Conservation (phyloP, 1,140 invertebrate species). For the Pentalonia nigronervosa region DNA sequence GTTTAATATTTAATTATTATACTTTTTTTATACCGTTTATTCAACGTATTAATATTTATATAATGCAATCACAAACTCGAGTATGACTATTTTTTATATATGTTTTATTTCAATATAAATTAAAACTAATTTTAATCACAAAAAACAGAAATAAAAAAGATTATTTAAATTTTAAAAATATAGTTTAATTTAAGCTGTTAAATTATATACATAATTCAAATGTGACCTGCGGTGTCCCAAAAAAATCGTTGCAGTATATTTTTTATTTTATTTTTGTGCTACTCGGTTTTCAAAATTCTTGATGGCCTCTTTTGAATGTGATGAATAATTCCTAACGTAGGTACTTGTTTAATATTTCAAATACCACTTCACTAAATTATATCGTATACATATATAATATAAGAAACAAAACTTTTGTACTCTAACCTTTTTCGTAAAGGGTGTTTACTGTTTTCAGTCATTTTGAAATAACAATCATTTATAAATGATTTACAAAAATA, state of each 20-base stretch:
- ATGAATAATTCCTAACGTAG: not conserved
- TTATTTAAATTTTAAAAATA: not conserved
- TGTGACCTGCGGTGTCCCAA: not conserved
- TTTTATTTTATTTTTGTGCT: not conserved
- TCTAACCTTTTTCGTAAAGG: not conserved
- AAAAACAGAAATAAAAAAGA: not conserved
- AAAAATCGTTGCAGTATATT: not conserved
- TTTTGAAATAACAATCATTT: not conserved
- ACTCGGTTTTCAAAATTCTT: not conserved
- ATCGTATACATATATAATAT: too few relatives aligned
- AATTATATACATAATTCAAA: not conserved
- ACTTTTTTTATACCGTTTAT: not conserved
- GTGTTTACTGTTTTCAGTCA: not conserved
- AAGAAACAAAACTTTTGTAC: too few relatives aligned
- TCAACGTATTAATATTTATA: not conserved
- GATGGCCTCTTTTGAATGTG: not conserved
- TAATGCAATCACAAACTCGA: not conserved
- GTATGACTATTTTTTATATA: not conserved
- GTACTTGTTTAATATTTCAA: not conserved
- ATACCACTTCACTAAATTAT: not conserved
- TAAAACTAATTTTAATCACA: not conserved
- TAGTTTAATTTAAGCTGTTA: not conserved
- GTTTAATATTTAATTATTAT: not conserved
- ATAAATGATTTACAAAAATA: not conserved
- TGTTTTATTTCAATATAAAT: not conserved